phyloP scores from a whole-genome alignment of 2,797 vertebrate species.

The Esox lucius region DNA sequence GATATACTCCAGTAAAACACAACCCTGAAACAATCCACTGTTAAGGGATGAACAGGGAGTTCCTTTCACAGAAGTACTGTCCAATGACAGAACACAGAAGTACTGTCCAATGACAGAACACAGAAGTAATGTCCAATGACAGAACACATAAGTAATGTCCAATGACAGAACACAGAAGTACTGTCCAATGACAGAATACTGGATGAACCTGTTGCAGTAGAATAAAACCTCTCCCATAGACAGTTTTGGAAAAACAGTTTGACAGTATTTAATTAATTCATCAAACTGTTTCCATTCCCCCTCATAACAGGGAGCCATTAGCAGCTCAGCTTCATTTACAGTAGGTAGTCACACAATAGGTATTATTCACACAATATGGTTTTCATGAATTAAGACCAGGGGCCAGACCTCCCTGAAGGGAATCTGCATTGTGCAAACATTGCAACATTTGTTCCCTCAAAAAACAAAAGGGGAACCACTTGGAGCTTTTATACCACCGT shows the following conservation, averaged over 20 bases:
- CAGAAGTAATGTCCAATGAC: neutral
- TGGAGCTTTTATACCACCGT: conserved; percentile 66
- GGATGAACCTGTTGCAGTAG: conserved; percentile 19
- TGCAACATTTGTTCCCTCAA: conserved; percentile 70
- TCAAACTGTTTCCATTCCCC: neutral
- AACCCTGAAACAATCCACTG: conserved; percentile 16
- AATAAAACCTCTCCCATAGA: neutral
- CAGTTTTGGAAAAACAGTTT: conserved; percentile 16
- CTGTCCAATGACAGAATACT: neutral
- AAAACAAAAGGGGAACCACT: conserved; percentile 72
- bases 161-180: neutral
- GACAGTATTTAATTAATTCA: neutral
- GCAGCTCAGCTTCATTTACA: conserved; percentile 60
- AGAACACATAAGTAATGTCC: neutral
- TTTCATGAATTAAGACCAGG: conserved; percentile 62
- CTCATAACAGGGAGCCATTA: conserved; percentile 43
- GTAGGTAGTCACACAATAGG: conserved; percentile 15
- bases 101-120: too few relatives aligned
- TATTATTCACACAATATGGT: conserved; percentile 57
- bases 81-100: too few relatives aligned
- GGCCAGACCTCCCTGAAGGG: conserved; percentile 80
- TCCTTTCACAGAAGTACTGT: neutral
- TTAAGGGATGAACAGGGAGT: neutral
- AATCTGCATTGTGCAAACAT: conserved; percentile 73
- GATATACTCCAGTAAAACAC: conserved; percentile 32